These are phyloP conservation scores for Parnassius apollo DNA, from an alignment of 2,888 invertebrate species.

Conservation along the genomic window DNA sequence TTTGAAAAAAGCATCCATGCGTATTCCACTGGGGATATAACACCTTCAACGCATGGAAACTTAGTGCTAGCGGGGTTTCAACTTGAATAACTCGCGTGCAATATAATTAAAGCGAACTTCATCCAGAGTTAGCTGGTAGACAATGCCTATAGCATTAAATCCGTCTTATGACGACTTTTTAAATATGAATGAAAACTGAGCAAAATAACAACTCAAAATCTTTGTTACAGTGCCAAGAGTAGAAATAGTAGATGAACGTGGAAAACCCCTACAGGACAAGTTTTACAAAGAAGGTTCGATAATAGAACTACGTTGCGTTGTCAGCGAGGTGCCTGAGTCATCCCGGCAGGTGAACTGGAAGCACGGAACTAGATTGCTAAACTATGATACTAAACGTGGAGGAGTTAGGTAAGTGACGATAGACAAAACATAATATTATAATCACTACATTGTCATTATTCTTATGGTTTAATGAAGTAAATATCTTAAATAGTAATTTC, in stretches of 20 bases:
- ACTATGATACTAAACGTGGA: slow-evolving; percentile 89
- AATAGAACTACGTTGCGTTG: slow-evolving; percentile 90
- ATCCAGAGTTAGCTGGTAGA: no score
- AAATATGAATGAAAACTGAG: no score
- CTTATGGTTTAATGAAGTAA: not conserved
- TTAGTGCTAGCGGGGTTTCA: no score
- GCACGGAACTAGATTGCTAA: slow-evolving; percentile 86
- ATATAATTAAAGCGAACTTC: no score
- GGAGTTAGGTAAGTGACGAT: slow-evolving; percentile 86
- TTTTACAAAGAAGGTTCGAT: slow-evolving; percentile 92
- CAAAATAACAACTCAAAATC: not conserved
- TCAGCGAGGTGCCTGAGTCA: slow-evolving; percentile 89
- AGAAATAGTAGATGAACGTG: slow-evolving; percentile 90
- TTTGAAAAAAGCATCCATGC: no score
- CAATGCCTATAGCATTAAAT: no score
- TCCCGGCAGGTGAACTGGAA: slow-evolving; percentile 89
- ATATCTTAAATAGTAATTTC: no score
- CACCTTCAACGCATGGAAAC: no score
- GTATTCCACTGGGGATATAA: no score
- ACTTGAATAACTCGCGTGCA: no score
- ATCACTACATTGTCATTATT: not conserved
- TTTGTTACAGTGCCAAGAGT: slow-evolving; percentile 86
- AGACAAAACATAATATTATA: slow-evolving; percentile 45
- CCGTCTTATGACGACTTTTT: no score
- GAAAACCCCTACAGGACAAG: slow-evolving; percentile 88